Percentiles rank a stretch among this genome's conserved stretches.
phyloP scores from a whole-genome alignment of 1,140 invertebrate genomes.

The Meloidogyne exigua region DNA sequence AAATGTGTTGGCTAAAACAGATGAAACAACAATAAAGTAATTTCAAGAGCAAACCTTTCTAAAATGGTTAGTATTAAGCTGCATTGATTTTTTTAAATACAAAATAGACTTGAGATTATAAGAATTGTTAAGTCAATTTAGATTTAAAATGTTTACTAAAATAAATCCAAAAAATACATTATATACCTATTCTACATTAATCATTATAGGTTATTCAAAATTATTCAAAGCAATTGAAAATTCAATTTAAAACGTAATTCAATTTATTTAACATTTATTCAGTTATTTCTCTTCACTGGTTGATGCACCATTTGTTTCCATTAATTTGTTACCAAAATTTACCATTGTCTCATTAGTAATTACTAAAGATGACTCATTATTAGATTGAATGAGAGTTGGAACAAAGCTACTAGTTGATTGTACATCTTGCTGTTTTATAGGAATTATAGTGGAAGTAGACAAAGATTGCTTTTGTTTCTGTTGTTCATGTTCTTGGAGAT shows the following conservation, averaged over 20 bases:
- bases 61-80: not conserved
- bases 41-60: not conserved
- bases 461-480: not conserved
- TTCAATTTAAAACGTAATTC: too few species aligned
- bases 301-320: not conserved
- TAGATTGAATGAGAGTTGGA: not conserved
- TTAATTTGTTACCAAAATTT: not conserved
- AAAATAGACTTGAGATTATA: not conserved
- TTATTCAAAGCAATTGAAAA: too few species aligned
- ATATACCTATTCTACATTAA: too few species aligned
- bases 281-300: not conserved
- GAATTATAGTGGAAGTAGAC: not conserved
- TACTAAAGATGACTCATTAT: not conserved
- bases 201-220: too few species aligned
- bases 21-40: not conserved
- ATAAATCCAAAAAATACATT: too few species aligned
- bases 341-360: not conserved
- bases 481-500: conserved; percentile 1
- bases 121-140: too few species aligned
- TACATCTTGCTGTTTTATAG: not conserved
- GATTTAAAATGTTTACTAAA: too few species aligned
- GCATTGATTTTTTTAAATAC: not conserved
- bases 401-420: not conserved
- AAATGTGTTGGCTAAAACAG: not conserved
- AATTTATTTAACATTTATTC: not conserved